Conservation (phyloP, 2,888 invertebrate genomes). For the Hydrotaea cyrtoneurina region DNA sequence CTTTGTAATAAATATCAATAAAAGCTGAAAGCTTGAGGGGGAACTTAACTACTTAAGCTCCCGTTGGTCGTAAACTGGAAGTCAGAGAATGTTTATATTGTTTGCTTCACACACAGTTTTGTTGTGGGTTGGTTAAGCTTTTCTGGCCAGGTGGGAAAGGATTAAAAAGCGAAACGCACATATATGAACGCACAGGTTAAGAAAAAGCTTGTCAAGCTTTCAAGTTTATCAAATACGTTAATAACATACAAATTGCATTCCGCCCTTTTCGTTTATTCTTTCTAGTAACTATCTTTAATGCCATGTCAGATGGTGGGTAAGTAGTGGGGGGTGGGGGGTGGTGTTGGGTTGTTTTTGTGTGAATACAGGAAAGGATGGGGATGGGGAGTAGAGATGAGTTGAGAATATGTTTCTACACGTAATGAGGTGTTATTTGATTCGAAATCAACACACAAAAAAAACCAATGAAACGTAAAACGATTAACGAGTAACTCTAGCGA, state of each 20-base stretch:
- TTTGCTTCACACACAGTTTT: slow-evolving; percentile 25
- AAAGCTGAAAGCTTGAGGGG: slow-evolving; percentile 51
- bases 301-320: not conserved
- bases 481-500: not conserved
- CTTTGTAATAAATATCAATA: not conserved
- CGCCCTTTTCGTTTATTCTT: not conserved
- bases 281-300: not conserved
- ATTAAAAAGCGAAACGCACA: slow-evolving; percentile 12
- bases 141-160: not conserved
- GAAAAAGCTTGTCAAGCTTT: not conserved
- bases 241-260: not conserved
- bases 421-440: not conserved
- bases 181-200: not conserved
- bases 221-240: not conserved
- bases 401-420: not conserved
- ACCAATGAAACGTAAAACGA: slow-evolving; percentile 4
- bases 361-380: not conserved
- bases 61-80: slow-evolving; percentile 43
- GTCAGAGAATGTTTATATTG: slow-evolving; percentile 11
- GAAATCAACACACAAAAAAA: no score
- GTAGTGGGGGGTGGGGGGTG: not conserved
- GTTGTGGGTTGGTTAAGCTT: slow-evolving; percentile 7
- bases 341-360: not conserved
- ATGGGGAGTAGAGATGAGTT: not conserved
- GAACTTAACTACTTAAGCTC: slow-evolving; percentile 50